These are phyloP conservation scores for Cydia fagiglandana DNA, from an alignment of 1,140 invertebrate genomes.

Conservation along the genomic window DNA sequence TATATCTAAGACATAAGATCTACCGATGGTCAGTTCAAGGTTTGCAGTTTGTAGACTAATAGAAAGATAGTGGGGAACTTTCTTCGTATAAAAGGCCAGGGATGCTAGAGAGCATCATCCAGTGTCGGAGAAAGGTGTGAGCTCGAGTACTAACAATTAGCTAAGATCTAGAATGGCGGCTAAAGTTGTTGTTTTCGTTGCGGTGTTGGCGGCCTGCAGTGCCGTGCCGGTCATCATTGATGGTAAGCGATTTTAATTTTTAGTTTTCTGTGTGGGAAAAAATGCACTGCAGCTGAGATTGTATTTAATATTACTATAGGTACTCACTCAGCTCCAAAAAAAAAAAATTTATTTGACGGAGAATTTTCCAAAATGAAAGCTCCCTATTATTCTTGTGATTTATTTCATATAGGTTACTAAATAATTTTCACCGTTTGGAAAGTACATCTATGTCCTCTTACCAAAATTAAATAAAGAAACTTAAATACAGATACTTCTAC, in stretches of 20 bases:
- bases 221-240: conserved; percentile 52
- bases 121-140: conserved; percentile 58
- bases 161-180: conserved; percentile 48
- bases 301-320: too few relatives aligned
- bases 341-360: too few relatives aligned
- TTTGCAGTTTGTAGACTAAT: conserved; percentile 46
- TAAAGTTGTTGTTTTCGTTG: conserved; percentile 51
- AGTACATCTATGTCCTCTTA: too few relatives aligned
- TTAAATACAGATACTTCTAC: too few relatives aligned
- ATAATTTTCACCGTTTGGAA: too few relatives aligned
- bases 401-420: too few relatives aligned
- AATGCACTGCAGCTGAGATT: too few relatives aligned
- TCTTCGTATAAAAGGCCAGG: conserved; percentile 67
- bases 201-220: conserved; percentile 46
- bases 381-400: too few relatives aligned
- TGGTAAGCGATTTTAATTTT: conserved; percentile 44
- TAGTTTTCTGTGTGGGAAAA: neutral
- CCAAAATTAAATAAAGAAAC: too few relatives aligned
- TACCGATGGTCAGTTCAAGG: conserved; percentile 21
- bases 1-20: neutral
- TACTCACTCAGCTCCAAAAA: too few relatives aligned
- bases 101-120: conserved; percentile 65
- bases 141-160: conserved; percentile 38
- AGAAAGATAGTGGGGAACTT: conserved; percentile 56
- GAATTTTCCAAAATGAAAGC: too few relatives aligned